Conservation (phyloP, 1,140 invertebrate genomes). For the Thaumetopoea pityocampa region DNA sequence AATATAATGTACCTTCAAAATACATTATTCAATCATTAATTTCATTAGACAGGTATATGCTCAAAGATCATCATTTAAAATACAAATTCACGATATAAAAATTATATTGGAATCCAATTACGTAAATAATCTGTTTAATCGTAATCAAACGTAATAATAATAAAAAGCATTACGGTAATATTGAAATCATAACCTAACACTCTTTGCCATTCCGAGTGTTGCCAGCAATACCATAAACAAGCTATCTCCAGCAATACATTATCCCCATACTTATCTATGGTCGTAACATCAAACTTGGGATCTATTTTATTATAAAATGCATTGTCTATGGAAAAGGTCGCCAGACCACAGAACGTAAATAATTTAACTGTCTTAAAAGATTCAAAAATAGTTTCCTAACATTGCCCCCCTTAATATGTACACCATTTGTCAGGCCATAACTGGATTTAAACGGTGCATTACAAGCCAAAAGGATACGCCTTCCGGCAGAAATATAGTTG, state of each 20-base stretch:
- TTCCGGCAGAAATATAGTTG: constrained; percentile 33
- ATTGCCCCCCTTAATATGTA: constrained; percentile 72
- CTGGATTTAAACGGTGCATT: constrained; percentile 70
- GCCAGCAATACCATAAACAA: constrained; percentile 62
- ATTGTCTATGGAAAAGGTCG: constrained; percentile 61
- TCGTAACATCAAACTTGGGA: constrained; percentile 64
- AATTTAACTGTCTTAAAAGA: constrained; percentile 76
- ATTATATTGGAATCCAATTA: too few species aligned
- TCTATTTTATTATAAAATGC: constrained; percentile 75
- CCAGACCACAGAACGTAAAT: constrained; percentile 66
- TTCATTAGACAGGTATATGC: too few species aligned
- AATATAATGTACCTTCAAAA: too few species aligned
- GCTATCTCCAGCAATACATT: constrained; percentile 69
- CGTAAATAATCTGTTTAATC: constrained; percentile 9
- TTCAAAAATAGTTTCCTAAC: constrained; percentile 76
- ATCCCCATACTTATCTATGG: constrained; percentile 66
- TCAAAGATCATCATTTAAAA: too few species aligned
- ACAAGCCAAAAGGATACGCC: constrained; percentile 51
- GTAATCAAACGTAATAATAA: constrained; percentile 41
- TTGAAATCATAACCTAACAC: constrained; percentile 51
- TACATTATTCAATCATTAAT: too few species aligned
- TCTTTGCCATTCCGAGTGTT: constrained; percentile 62
- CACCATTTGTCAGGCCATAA: constrained; percentile 75
- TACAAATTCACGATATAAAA: too few species aligned
- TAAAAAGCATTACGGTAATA: constrained; percentile 50